A percentile compares a stretch with the other conserved stretches of the same genome.
Conservation (phyloP, 2,888 invertebrate genomes). For the Ferdinandea cuprea region DNA sequence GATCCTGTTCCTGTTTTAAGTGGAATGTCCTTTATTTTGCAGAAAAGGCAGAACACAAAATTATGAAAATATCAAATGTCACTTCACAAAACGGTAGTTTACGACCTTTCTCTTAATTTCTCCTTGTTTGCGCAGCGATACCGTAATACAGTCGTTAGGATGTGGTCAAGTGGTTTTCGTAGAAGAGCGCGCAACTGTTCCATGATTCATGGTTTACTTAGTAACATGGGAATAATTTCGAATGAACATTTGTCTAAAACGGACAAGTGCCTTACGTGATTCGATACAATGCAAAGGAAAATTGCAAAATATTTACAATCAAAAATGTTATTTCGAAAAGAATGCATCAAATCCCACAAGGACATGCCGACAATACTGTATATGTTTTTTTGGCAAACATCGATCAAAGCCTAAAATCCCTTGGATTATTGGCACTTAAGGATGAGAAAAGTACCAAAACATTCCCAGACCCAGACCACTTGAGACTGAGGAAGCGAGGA, state of each 20-base stretch:
- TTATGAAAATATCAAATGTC: constrained; percentile 66
- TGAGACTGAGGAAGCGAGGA: constrained; percentile 66
- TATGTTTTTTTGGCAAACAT: constrained; percentile 52
- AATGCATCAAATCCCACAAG: constrained; percentile 34
- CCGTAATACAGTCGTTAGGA: constrained; percentile 36
- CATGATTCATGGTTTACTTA: neutral
- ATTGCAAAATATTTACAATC: constrained; percentile 45
- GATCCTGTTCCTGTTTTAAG: constrained; percentile 26
- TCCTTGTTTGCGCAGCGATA: constrained; percentile 24
- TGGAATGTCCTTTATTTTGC: constrained; percentile 53
- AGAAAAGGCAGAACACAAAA: neutral
- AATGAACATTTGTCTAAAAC: constrained; percentile 13
- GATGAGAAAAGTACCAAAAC: constrained; percentile 13
- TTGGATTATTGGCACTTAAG: constrained; percentile 66
- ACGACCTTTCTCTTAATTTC: constrained; percentile 54
- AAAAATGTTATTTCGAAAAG: neutral
- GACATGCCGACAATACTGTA: constrained; percentile 34
- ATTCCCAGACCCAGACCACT: constrained; percentile 62
- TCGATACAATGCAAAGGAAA: constrained; percentile 56
- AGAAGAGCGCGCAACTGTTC: constrained; percentile 35
- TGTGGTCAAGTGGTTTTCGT: constrained; percentile 68
- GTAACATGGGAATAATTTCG: constrained; percentile 28
- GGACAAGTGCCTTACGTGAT: constrained; percentile 26
- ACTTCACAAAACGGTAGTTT: constrained; percentile 64
- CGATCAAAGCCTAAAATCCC: constrained; percentile 60